Conservation (phyloP, 2,888 invertebrate species). For the Machimus rusticus region DNA sequence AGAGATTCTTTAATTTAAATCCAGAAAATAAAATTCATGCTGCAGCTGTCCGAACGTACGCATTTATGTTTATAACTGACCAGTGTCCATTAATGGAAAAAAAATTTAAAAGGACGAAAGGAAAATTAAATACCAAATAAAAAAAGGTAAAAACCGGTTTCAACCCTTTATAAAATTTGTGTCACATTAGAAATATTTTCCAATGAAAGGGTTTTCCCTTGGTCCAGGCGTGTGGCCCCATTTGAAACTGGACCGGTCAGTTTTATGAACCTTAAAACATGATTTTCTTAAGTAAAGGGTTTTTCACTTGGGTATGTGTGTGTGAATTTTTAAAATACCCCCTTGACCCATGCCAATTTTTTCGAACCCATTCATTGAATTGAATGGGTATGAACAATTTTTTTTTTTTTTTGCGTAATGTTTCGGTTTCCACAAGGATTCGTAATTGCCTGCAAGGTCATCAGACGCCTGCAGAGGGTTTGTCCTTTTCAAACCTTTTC, state of each 20-base stretch:
- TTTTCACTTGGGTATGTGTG: too few relatives aligned
- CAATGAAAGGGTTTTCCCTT: background rate
- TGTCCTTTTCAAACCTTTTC: background rate
- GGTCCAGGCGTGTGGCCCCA: background rate
- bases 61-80: background rate
- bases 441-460: background rate
- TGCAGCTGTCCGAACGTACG: background rate
- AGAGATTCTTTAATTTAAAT: background rate
- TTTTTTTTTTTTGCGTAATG: background rate
- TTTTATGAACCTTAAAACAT: background rate
- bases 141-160: background rate
- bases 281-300: background rate
- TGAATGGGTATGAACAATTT: background rate
- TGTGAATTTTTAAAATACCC: background rate
- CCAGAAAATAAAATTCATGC: background rate
- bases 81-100: background rate
- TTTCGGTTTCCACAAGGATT: background rate
- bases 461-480: background rate
- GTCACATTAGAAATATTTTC: background rate
- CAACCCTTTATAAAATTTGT: background rate
- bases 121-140: background rate
- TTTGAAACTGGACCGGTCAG: background rate
- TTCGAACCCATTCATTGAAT: background rate
- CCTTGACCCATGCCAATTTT: background rate
- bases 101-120: background rate